These are phyloP conservation scores for Xiphophorus birchmanni DNA, from an alignment of 2,797 vertebrate species.

Conservation along the genomic window DNA sequence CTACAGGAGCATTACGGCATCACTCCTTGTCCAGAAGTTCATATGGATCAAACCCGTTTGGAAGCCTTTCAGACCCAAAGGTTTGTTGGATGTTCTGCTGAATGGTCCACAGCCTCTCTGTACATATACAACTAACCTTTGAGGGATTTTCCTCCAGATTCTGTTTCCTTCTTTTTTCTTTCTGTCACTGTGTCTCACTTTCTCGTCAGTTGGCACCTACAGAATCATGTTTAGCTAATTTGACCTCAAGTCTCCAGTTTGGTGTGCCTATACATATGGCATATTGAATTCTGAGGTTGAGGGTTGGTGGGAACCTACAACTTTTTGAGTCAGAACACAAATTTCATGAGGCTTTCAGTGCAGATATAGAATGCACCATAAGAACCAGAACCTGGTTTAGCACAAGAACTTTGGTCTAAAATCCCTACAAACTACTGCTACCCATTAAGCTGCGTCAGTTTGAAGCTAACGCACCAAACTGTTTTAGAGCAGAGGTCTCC, in stretches of 20 bases:
- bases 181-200: neutral
- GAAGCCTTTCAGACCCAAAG: neutral
- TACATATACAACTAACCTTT: neutral
- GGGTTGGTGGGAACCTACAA: neutral
- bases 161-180: neutral
- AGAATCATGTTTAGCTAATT: neutral
- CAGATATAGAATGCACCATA: neutral
- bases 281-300: neutral
- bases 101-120: neutral
- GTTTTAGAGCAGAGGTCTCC: conserved; percentile 43
- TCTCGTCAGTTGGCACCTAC: neutral
- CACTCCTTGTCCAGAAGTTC: neutral
- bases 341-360: neutral
- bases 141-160: neutral
- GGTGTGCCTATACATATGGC: neutral
- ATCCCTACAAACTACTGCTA: neutral
- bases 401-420: conserved; percentile 4
- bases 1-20: neutral
- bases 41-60: neutral
- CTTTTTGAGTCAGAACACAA: neutral
- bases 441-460: conserved; percentile 8
- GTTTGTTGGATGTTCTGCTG: neutral
- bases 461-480: conserved; percentile 19
- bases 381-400: neutral
- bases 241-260: neutral